Conservation (phyloP, 2,888 invertebrate species). For the Acanthosoma haemorrhoidale region DNA sequence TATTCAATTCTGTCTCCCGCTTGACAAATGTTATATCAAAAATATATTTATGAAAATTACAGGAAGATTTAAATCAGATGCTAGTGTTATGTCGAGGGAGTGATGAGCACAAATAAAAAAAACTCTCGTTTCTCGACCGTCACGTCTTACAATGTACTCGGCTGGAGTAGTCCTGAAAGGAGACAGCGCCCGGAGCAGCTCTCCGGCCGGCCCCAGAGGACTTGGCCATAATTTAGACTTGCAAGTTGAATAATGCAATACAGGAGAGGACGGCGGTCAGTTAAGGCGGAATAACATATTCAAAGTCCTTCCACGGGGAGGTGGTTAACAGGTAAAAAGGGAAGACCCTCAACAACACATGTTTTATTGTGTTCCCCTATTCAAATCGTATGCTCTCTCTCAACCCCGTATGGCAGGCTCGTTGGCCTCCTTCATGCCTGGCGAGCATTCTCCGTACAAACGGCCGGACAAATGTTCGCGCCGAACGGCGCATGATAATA, state of each 20-base stretch:
- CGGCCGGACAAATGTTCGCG: neutral
- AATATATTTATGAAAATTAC: no score
- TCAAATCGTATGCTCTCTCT: constrained; percentile 9
- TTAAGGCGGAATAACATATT: constrained; percentile 1
- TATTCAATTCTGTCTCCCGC: no score
- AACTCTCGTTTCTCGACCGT: neutral
- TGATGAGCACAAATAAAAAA: neutral
- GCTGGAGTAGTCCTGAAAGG: neutral
- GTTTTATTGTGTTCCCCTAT: constrained; percentile 24
- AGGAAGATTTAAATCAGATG: no score
- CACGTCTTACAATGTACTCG: constrained; percentile 8
- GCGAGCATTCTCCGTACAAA: no score
- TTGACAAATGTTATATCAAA: no score
- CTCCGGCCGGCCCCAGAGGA: neutral
- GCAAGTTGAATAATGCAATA: constrained; percentile 10
- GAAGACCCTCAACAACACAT: constrained; percentile 10
- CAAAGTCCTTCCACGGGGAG: constrained; percentile 12
- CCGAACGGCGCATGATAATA: neutral
- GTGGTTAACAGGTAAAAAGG: constrained; percentile 17
- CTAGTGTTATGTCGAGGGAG: no score
- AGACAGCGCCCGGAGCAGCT: neutral
- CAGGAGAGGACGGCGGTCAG: neutral
- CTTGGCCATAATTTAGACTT: neutral
- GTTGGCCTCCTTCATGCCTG: neutral
- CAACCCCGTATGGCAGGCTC: neutral